These are phyloP conservation scores for Sebastes minor DNA, from an alignment of 2,797 vertebrate species.

Conservation along the genomic window DNA sequence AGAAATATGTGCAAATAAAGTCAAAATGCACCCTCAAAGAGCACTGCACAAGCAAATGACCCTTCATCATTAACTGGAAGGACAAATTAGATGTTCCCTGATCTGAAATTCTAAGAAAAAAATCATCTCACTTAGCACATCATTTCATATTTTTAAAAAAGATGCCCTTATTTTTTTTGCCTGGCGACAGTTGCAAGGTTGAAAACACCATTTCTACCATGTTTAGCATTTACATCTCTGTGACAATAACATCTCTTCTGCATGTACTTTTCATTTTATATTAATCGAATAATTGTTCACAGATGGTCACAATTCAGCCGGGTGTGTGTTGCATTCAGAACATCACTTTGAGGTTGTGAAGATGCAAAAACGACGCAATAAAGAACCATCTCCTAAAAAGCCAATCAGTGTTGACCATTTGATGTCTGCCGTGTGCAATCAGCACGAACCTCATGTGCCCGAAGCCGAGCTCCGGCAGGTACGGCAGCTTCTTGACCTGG, in stretches of 20 bases:
- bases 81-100: background rate
- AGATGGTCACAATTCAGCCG: background rate
- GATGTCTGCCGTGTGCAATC: background rate
- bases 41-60: background rate
- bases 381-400: background rate
- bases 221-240: background rate
- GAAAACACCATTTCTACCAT: background rate
- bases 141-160: background rate
- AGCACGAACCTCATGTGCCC: constrained; percentile 90
- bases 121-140: background rate
- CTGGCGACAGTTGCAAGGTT: too few relatives aligned
- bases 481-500: constrained; percentile 96
- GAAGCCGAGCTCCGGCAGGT: constrained; percentile 93
- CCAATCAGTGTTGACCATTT: background rate
- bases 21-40: background rate
- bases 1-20: background rate
- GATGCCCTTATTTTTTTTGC: background rate
- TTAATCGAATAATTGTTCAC: background rate
- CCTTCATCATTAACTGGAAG: background rate
- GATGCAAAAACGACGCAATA: background rate
- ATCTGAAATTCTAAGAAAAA: background rate
- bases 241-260: too few relatives aligned
- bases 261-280: background rate
- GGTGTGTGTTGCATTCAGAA: background rate
- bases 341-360: too few relatives aligned